Conservation (phyloP, 2,113 vertebrate genomes). For the western clawed frog (Xenopus tropicalis) region UCB_Xtro_10.0 CM004447.2:80255001-80255500, state of each 20-base stretch:
- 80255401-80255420: slow-evolving; percentile 48
- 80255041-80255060: too few relatives aligned
- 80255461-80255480: slow-evolving; percentile 47
- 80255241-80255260: slow-evolving; percentile 32
- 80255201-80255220: too few relatives aligned
- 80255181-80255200: too few relatives aligned
- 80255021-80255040: too few relatives aligned
- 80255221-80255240: too few relatives aligned
- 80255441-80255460: slow-evolving; percentile 56
- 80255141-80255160: too few relatives aligned
- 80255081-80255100: too few relatives aligned
- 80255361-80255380: slow-evolving; percentile 97
- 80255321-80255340: slow-evolving; percentile 89
- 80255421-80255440: slow-evolving; percentile 51
- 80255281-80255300: slow-evolving; percentile 92
- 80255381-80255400: slow-evolving; percentile 83
- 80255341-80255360: slow-evolving; percentile 90
- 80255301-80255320: slow-evolving; percentile 97
- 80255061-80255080: too few relatives aligned
- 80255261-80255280: slow-evolving; percentile 36
- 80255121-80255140: too few relatives aligned
- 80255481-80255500: slow-evolving; percentile 42
- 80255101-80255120: too few relatives aligned
- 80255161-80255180: too few relatives aligned
- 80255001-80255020: too few relatives aligned